Base-by-base conservation (phyloP, 2,888 invertebrate species). In the Leucoma salicis region DNA sequence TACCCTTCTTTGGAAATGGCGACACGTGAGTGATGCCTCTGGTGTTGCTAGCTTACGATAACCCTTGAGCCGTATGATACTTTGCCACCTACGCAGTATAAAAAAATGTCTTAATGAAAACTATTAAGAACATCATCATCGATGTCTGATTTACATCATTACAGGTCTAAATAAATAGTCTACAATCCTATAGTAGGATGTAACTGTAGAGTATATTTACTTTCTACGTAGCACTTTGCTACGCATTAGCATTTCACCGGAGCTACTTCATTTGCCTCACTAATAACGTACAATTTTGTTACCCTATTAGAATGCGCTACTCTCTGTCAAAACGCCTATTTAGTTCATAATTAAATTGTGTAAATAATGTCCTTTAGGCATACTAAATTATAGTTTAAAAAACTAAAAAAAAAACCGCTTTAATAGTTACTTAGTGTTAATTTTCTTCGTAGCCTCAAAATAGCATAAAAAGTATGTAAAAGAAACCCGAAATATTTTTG, bases 281-380 rank as follows among this genome's bases (percentile, higher is more conserved):
- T 68, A 68, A 68, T 66, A 62, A 62, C 55, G 53, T 51, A 50
- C 48, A 57, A 53, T 51, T 56, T 57, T 58, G 68, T 67, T 57
- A 48, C 44, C 46, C 49, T 53, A 54, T 66, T 51, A 64, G 47
- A 59, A 64, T 65, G 51, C 59, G 47, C 34, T 39, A 52, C 51
- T 45, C 44, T 49, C 38, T 34, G 42, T 31, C 49, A 39, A 39
- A 44, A 40, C 45, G 50, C 42, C 36, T 42, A 39, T 53, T 50
- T 42, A 57, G 48, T 56, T 63, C 59, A 59, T 59, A 65, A 56
- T 63, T 52, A 54, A 46, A 50, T 28, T 33, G 29, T 33, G 25
- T 41, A 31, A 39, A 39, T 39, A 35, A 39, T 33, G 42, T 34
- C 38, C 38, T 29, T n/a, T n/a, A n/a, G n/a, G n/a, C n/a, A n/a